Percentiles rank a stretch among this genome's conserved stretches.
Conservation (phyloP, 2,797 vertebrate species). For the Cuculus canorus region DNA sequence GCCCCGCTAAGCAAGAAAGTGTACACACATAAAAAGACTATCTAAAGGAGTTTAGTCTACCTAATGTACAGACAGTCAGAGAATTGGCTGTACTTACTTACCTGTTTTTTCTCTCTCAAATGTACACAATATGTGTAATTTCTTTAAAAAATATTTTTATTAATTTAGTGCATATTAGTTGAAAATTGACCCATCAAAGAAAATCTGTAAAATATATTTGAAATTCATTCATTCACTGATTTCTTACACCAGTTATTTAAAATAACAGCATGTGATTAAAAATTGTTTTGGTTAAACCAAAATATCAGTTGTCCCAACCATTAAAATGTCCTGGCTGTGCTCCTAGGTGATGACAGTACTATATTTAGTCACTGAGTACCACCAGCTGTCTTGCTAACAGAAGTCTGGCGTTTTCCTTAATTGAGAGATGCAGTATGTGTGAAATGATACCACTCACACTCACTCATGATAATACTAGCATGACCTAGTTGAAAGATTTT, state of each 20-base stretch:
- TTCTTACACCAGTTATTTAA: slow-evolving; percentile 37
- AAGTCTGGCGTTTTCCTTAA: slow-evolving; percentile 73
- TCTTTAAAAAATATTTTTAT: slow-evolving; percentile 7
- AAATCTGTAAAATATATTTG: background rate
- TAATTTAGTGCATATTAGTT: background rate
- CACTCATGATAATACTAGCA: slow-evolving; percentile 68
- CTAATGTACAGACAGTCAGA: background rate
- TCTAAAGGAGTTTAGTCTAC: slow-evolving; percentile 2
- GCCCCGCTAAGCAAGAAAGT: background rate
- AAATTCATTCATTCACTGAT: slow-evolving; percentile 31
- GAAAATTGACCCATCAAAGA: slow-evolving; percentile 38
- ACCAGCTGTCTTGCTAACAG: slow-evolving; percentile 75
- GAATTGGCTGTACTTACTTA: slow-evolving; percentile 55
- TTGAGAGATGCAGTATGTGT: slow-evolving; percentile 72
- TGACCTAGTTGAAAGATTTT: slow-evolving; percentile 70
- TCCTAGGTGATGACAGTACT: slow-evolving; percentile 73
- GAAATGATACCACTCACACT: slow-evolving; percentile 71
- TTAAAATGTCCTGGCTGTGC: slow-evolving; percentile 63
- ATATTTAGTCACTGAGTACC: slow-evolving; percentile 72
- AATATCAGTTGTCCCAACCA: slow-evolving; percentile 67
- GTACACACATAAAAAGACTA: slow-evolving; percentile 1
- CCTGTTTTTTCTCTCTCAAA: background rate
- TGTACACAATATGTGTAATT: background rate
- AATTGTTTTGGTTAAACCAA: slow-evolving; percentile 71
- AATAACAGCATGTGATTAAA: slow-evolving; percentile 49